Evolutionary conservation across 2,113 vertebrate genomes (phyloP), one percentile per base, ranked within the genome.

Genomic region (Atrichornis clamosus): DNA sequence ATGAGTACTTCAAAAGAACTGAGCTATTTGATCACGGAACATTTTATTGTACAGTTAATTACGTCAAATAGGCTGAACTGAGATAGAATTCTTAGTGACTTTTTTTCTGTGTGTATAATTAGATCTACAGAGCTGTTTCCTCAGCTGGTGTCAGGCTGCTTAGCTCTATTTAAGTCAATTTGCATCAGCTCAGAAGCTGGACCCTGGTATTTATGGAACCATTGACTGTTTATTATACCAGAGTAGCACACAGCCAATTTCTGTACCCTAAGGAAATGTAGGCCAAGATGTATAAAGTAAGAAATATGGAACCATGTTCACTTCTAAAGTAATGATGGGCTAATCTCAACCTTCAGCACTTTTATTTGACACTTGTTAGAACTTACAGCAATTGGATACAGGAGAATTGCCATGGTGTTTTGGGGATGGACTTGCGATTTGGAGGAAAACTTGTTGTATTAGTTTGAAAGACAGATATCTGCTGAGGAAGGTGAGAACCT

Each of bases 1-100:
- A 72, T 33, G 58, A 81, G 69, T 12, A 58, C 93, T 95, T 95
- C 85, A 93, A 93, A 96, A 84, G 83, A 86, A 33, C 60, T 1
- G 17, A 96, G 60, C 63, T 90, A 91, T 94, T 93, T 94, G 90
- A 95, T 94, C 49, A 19, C 22, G 28, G 56, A 73, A 62, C 50
- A 52, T 89, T 95, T 85, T 96, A 92, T 94, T 77, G 84, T 96
- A 52, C 84, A 73, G 94, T 49, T 94, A 84, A 90, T 77, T 80
- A 74, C n/a, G 33, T 97, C 81, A 94, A 94, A 92, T 52, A 83
- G 59, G 76, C 93, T 88, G 33, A 88, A 52, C 81, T 77, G 63
- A 96, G 96, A 63, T 65, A 68, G 78, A 95, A 53, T 74, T 92
- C 82, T 80, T 59, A 75, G 52, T 86, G 88, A 27, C 77, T 92